A percentile compares a stretch with the other conserved stretches of the same genome.
phyloP scores from a whole-genome alignment of 2,113 vertebrate genomes.

The Tetrax tetrax region DNA sequence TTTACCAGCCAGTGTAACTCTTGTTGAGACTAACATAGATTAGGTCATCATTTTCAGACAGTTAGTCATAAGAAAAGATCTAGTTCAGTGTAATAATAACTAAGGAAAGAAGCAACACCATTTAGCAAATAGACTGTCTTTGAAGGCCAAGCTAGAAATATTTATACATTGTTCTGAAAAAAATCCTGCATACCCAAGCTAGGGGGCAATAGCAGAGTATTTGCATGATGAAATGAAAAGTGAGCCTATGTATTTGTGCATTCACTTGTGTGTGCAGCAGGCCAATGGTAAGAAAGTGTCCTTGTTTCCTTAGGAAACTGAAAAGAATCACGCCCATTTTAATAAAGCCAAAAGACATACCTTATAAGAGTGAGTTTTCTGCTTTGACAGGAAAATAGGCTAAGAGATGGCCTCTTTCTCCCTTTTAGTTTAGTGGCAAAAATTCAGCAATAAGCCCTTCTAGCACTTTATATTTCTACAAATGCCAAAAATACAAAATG shows the following conservation, averaged over 20 bases:
- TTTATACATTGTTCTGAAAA: neutral
- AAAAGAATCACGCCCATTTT: neutral
- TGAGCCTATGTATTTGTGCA: neutral
- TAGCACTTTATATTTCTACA: neutral
- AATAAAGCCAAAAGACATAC: neutral
- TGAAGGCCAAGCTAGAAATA: neutral
- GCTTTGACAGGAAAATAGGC: neutral
- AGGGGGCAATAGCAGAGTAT: neutral
- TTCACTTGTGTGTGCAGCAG: neutral
- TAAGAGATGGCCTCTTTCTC: neutral
- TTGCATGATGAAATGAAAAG: neutral
- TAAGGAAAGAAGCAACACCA: neutral
- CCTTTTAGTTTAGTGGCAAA: neutral
- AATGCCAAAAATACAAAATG: neutral
- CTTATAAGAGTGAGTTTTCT: neutral
- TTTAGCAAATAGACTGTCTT: neutral
- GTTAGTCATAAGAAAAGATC: neutral
- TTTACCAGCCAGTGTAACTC: neutral
- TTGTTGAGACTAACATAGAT: neutral
- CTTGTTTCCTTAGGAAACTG: neutral
- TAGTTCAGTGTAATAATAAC: neutral
- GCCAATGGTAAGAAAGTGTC: neutral
- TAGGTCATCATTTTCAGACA: neutral
- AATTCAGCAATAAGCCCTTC: neutral
- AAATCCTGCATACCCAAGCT: neutral